Percentiles rank a stretch among this genome's conserved stretches.
Conservation (phyloP, 2,888 invertebrate species). For the Seira ritae region DNA sequence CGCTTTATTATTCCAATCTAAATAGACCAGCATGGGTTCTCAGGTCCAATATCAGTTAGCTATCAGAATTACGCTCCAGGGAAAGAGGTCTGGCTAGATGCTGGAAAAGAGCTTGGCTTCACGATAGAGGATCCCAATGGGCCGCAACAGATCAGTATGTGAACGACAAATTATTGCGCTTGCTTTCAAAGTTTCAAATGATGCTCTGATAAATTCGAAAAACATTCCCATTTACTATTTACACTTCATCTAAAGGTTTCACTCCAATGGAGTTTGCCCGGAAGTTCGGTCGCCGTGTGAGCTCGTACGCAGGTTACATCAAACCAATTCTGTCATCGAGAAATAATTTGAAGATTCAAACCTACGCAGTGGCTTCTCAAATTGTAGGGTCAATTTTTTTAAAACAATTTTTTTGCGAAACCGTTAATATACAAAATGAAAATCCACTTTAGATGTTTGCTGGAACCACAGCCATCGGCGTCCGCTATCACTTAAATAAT, state of each 20-base stretch:
- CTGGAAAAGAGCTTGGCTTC: conserved; percentile 54
- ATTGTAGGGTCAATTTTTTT: conserved; percentile 44
- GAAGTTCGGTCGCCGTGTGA: conserved; percentile 43
- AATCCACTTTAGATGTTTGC: not conserved
- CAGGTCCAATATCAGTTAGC: conserved; percentile 48
- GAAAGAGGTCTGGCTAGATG: conserved; percentile 43
- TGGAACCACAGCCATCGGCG: conserved; percentile 41
- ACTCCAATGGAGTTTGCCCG: conserved; percentile 45
- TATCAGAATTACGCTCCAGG: conserved; percentile 53
- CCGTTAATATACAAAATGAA: no score
- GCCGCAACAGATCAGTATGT: conserved; percentile 50
- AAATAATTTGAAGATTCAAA: conserved; percentile 50
- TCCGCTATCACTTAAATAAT: conserved; percentile 34
- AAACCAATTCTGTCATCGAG: conserved; percentile 33
- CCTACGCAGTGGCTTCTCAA: conserved; percentile 48
- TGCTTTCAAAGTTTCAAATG: not conserved
- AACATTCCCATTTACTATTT: not conserved
- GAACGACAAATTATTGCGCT: no score
- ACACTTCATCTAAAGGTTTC: no score
- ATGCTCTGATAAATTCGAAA: not conserved
- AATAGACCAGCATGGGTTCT: conserved; percentile 50
- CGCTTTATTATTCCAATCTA: no score
- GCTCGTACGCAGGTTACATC: conserved; percentile 48
- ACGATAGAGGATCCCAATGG: conserved; percentile 55
- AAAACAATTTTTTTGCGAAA: no score